Evolutionary conservation across 2,113 vertebrate species (phyloP).

Genomic region (Narcine bancroftii): DNA sequence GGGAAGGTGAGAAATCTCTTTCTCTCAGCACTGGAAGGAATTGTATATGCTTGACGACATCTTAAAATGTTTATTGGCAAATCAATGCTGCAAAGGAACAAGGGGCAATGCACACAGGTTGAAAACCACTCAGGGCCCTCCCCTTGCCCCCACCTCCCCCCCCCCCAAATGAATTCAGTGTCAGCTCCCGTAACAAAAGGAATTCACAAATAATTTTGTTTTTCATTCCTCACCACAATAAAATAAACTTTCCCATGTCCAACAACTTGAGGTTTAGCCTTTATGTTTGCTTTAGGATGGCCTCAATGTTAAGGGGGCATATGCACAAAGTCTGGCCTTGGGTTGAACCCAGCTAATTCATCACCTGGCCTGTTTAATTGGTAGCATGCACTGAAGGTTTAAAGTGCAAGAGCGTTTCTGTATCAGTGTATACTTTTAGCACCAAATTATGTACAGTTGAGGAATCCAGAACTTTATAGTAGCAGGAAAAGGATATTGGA

Average conservation of each 20-base stretch:
- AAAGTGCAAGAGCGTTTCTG: background rate
- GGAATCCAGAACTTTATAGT: background rate
- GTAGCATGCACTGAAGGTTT: constrained; percentile 11
- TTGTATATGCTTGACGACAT: too few relatives aligned
- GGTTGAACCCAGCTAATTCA: constrained; percentile 33
- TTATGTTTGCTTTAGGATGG: constrained; percentile 42
- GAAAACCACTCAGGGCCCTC: background rate
- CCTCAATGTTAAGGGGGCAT: constrained; percentile 35
- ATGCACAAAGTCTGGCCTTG: constrained; percentile 35
- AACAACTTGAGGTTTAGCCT: constrained; percentile 39
- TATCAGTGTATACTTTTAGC: background rate
- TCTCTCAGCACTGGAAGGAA: background rate
- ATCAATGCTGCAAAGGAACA: background rate
- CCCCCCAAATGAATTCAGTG: background rate
- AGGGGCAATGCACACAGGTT: background rate
- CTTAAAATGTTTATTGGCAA: background rate
- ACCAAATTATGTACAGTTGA: background rate
- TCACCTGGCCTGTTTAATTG: constrained; percentile 38
- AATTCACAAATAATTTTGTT: constrained; percentile 27
- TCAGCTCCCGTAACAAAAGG: constrained; percentile 11
- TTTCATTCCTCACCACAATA: background rate
- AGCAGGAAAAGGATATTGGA: background rate
- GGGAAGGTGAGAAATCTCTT: background rate
- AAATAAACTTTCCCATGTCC: constrained; percentile 35
- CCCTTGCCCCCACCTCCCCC: too few relatives aligned